phyloP scores from a whole-genome alignment of 2,797 vertebrate genomes.

The Arctocebus calabarensis region DNA sequence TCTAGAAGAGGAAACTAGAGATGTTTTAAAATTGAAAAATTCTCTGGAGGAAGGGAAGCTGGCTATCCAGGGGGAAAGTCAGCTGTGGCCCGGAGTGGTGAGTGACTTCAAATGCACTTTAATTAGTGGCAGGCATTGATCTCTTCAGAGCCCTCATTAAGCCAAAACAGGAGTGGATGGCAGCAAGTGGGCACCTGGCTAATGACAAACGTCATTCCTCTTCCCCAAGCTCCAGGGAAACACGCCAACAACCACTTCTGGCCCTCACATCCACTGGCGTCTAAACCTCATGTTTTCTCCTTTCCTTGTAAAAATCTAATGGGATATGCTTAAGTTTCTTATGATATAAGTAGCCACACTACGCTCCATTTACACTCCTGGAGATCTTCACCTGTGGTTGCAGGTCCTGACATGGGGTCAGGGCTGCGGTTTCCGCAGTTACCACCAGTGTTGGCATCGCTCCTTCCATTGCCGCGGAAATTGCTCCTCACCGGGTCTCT shows the following conservation, averaged over 20 bases:
- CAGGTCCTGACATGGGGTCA: background rate
- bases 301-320: background rate
- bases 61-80: background rate
- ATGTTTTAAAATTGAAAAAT: background rate
- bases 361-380: background rate
- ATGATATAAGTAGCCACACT: background rate
- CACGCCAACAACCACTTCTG: background rate
- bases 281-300: background rate
- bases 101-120: background rate
- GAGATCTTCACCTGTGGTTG: too few relatives aligned
- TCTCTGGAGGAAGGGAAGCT: background rate
- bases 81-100: background rate
- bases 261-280: background rate
- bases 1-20: background rate
- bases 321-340: background rate
- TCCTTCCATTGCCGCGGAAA: background rate
- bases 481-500: background rate
- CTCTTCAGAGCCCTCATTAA: background rate
- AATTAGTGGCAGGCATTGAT: too few relatives aligned
- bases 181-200: background rate
- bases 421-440: background rate
- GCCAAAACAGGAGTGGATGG: fast-evolving
- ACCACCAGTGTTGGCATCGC: too few relatives aligned
- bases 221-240: background rate
- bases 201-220: background rate